Base-by-base conservation (phyloP, 2,113 vertebrate genomes). In the Rhinogobius similis region DNA sequence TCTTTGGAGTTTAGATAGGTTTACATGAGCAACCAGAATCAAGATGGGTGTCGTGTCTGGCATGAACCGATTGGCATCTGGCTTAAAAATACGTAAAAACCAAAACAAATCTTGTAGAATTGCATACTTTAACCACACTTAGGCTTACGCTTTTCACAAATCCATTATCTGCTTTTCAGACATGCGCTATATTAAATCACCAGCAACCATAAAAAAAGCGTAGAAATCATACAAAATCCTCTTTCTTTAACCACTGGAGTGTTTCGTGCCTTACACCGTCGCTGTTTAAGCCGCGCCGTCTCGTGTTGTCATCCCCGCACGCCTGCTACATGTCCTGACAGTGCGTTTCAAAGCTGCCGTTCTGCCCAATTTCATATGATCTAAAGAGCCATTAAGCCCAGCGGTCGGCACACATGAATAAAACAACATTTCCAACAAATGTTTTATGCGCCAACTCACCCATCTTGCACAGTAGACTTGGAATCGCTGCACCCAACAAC, bases 401-500 rank as follows among this genome's bases (percentile, higher is more conserved):
- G 62, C 38, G 39, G 62, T 43, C n/a, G 32, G 38, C 38, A 11
- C 39, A 16, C 62, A 63, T 63, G 62, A 63, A 63, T 63, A 43
- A 63, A 63, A 63, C 36, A 39, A 41, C n/a, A 63, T 63, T 14
- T 43, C 36, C 29, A 24, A 63, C 62, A 63, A 63, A 63, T 24
- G 23, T 43, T 63, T 63, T 63, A 63, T 63, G 62, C 62, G 21
- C 62, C 62, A 63, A 63, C 62, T 63, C 62, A 63, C 62, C 38
- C 10, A 16, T 63, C 36, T 63, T 43, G 13, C 62, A 63, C 39
- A 63, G 36, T 24, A 24, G n/a, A 63, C 36, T 58, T 43, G 62
- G 26, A 43, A 63, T 63, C 13, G 36, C 39, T 18, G 10, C 13
- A 16, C n/a, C 62, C 43, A 39, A 3, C 32, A 62, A 63, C 62